phyloP scores from a whole-genome alignment of 2,888 invertebrate genomes.

The Rhorus exstirpatorius region DNA sequence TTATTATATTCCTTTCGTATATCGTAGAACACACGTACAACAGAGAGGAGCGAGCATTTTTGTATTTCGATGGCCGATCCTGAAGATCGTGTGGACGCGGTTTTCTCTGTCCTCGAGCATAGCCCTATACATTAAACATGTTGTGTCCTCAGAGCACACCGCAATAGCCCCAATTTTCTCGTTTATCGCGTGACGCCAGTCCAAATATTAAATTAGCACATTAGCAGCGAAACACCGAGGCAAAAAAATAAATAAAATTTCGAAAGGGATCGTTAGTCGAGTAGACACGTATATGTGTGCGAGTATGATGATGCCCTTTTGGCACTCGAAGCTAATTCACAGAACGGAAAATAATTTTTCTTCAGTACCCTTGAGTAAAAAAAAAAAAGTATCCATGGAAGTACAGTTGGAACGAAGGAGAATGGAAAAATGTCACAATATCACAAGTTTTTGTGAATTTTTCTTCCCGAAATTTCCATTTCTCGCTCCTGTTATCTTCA shows the following conservation, averaged over 20 bases:
- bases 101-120: neutral
- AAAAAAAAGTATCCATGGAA: no score
- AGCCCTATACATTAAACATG: no score
- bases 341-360: neutral
- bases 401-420: no score
- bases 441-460: no score
- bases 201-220: slow-evolving; percentile 75
- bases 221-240: slow-evolving; percentile 40
- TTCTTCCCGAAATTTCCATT: no score
- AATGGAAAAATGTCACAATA: no score
- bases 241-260: no score
- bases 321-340: neutral
- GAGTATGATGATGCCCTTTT: no score
- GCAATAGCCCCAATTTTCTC: slow-evolving; percentile 78
- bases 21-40: slow-evolving; percentile 2
- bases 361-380: neutral
- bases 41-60: neutral
- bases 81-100: neutral
- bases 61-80: neutral
- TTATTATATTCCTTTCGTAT: slow-evolving; percentile 6
- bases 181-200: slow-evolving; percentile 69
- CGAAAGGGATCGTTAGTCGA: neutral
- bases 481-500: no score
- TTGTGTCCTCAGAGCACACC: no score
- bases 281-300: neutral